Evolutionary conservation across 2,113 vertebrate species (phyloP).

Genomic region (Malurus elegans): DNA sequence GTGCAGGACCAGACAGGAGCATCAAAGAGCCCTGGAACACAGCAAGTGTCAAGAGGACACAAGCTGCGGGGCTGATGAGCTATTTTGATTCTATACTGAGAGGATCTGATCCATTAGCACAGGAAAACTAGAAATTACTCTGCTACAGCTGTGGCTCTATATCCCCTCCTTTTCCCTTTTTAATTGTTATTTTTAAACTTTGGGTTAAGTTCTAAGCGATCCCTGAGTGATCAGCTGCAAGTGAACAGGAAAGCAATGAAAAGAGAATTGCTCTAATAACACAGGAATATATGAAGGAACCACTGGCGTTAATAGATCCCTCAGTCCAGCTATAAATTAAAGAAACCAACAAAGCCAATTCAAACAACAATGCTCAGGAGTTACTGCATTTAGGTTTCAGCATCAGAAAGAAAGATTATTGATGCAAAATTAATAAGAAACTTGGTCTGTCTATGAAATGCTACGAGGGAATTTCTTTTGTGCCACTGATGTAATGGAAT

Average conservation of each 20-base stretch:
- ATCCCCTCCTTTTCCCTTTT: accelerated
- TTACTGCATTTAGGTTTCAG: background rate
- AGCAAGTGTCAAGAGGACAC: background rate
- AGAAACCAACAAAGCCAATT: background rate
- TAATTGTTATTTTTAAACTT: background rate
- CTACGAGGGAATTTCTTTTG: slow-evolving; percentile 20
- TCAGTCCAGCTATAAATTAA: background rate
- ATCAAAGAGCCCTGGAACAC: background rate
- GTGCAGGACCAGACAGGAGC: background rate
- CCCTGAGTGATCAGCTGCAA: background rate
- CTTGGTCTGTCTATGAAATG: background rate
- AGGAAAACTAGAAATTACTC: background rate
- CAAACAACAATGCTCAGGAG: background rate
- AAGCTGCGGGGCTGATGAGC: background rate
- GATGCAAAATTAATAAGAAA: slow-evolving; percentile 22
- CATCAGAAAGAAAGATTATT: background rate
- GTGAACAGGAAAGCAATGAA: background rate
- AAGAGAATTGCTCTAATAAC: background rate
- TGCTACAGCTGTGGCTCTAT: slow-evolving; percentile 1
- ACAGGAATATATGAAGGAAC: background rate
- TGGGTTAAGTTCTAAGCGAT: background rate
- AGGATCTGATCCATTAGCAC: background rate
- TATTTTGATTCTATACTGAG: background rate
- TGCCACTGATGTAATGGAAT: slow-evolving; percentile 19
- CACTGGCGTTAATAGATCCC: background rate